phyloP scores from a whole-genome alignment of 2,888 invertebrate genomes.

The Pasiphila rectangulata region DNA sequence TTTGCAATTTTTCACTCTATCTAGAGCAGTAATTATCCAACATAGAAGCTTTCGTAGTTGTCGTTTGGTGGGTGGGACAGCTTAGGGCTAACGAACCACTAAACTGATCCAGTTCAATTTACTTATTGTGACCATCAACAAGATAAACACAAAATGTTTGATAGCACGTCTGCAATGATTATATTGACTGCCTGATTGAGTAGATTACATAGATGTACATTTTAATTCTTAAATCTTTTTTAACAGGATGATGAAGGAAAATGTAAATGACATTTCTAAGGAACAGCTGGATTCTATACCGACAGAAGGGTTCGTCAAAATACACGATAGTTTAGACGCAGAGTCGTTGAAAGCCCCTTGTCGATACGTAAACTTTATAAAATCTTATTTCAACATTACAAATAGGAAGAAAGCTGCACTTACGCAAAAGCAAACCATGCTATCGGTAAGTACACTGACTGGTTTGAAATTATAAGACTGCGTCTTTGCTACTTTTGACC shows the following conservation, averaged over 20 bases:
- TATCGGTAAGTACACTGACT: slow-evolving; percentile 76
- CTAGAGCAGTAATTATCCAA: no score
- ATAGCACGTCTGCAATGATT: background rate
- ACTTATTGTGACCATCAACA: no score
- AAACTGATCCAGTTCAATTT: no score
- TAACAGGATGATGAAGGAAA: slow-evolving; percentile 61
- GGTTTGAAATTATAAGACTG: background rate
- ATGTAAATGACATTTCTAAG: slow-evolving; percentile 48
- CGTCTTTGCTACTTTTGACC: no score
- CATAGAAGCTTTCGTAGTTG: no score
- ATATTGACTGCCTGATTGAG: background rate
- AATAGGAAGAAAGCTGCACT: slow-evolving; percentile 83
- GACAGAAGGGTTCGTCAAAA: slow-evolving; percentile 56
- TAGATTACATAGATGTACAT: background rate
- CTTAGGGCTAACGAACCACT: no score
- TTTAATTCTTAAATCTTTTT: background rate
- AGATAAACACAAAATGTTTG: no score
- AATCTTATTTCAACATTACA: slow-evolving; percentile 79
- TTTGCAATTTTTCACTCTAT: no score
- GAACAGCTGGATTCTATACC: slow-evolving; percentile 57
- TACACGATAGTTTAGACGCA: slow-evolving; percentile 55
- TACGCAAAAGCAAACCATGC: slow-evolving; percentile 81
- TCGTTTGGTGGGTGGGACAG: no score
- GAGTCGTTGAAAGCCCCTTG: slow-evolving; percentile 69
- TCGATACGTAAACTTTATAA: slow-evolving; percentile 79